Base-by-base conservation (phyloP, 2,113 vertebrate species). In the Rhodinocichla rosea region DNA sequence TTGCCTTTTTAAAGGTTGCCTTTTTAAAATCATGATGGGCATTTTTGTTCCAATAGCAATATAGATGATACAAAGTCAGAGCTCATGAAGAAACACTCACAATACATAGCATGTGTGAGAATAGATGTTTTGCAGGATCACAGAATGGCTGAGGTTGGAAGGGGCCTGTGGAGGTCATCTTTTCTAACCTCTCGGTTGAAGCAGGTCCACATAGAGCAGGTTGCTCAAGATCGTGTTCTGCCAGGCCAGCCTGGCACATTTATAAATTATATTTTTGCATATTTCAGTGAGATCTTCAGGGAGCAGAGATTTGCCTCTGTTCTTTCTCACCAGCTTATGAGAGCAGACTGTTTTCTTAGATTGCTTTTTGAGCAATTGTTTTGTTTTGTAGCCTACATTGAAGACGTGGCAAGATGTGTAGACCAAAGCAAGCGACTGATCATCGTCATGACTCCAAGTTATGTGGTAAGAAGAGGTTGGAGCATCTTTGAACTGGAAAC, bases 401-500 rank as follows among this genome's bases (percentile, higher is more conserved):
- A 99, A 98, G 99, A 99, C 8, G 99, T 99, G 95, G 99, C 99
- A 21, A 99, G 99, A 97, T 99, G 99, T 83, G 98, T 99, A 95
- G 99, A 99, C 98, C 99, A 99, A 98, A 99, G 99, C 98, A 99
- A 99, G 95, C 97, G 99, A 37, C 98, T 99, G 97, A 99, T 99
- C 91, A 99, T 99, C 79, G 99, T 99, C 74, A 99, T 99, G 99
- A 99, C 99, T 59, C 99, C 99, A 91, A 99, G 98, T 97, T 99
- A 99, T 2, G 99, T 99, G 94, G 98, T 99, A 87, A 98, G 99
- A 89, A 99, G 99, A 90, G 99, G 99, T 74, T 99, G 99, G 99
- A 99, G 99, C 98, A 99, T 99, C 98, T 99, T 99, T 90, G 99
- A 99, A 98, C 98, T 99, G 98, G 99, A 99, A 98, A 99, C 99